Evolutionary conservation across 1,140 invertebrate genomes (phyloP), one percentile per base, ranked within the genome.

Genomic region (Brachionus sp.): DNA sequence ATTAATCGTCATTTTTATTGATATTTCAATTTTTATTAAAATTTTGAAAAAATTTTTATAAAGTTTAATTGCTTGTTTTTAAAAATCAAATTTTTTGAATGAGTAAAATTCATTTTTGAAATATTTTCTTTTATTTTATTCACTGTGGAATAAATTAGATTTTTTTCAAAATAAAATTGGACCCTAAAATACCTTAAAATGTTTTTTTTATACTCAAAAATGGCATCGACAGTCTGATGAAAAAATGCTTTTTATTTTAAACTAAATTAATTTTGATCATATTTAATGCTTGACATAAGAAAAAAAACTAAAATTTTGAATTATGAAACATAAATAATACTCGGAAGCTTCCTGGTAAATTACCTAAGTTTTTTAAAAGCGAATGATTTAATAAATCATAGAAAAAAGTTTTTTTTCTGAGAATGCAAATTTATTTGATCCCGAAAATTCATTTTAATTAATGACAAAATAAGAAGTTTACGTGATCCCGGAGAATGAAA

Each of bases 381-480:
- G 13, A 16, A 19, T 57, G 19, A 57, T 57, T 57, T 57, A 57
- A 57, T 57, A 57, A 57, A 57, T 57, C 50, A 57, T 5, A 57
- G 16, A 57, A 57, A 19, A 19, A n/a, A 5, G n/a, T n/a, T 50
- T 13, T 50, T 50, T 5, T 57, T 57, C 50, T 19, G 19, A 57
- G 29, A 3, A 57, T 57, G 50, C 50, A 57, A 57, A 57, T 57
- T 57, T 57, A 57, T 57, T 57, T 57, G 50, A 57, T 57, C n/a
- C 50, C 50, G 50, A 57, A 57, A 57, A 23, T 57, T 57, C 44
- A 53, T 57, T 57, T 29, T 57, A 57, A 57, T 57, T 57, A 57
- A 57, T 57, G 50, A 57, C 50, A 57, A 57, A 57, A 57, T 57
- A 57, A 57, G 50, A 57, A 57, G 50, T 57, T 57, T 57, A 57